These are phyloP conservation scores for Chaunax sp. DNA, from an alignment of 2,797 vertebrate species.

Conservation along the genomic window DNA sequence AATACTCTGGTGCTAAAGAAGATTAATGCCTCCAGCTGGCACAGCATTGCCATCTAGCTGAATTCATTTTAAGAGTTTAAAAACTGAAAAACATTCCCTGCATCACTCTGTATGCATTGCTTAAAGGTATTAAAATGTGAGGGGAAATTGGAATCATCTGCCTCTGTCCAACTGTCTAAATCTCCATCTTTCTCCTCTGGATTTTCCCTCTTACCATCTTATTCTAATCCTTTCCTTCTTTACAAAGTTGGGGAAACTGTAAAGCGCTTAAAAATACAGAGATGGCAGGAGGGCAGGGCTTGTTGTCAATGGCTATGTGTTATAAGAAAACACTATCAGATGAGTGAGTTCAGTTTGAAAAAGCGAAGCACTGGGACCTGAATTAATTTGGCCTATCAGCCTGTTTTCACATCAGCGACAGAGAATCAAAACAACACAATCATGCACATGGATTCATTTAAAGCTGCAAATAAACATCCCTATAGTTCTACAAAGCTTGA, in stretches of 20 bases:
- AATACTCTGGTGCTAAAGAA: slow-evolving; percentile 42
- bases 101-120: slow-evolving; percentile 23
- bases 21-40: slow-evolving; percentile 56
- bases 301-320: slow-evolving; percentile 12
- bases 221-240: slow-evolving; percentile 46
- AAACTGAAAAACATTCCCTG: slow-evolving; percentile 34
- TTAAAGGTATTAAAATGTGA: slow-evolving; percentile 35
- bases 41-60: slow-evolving; percentile 31
- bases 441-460: slow-evolving; percentile 34
- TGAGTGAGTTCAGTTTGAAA: slow-evolving; percentile 16
- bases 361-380: slow-evolving; percentile 8
- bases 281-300: slow-evolving; percentile 15
- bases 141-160: slow-evolving; percentile 9
- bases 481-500: slow-evolving; percentile 10
- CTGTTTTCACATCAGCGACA: slow-evolving; percentile 29
- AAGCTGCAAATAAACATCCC: slow-evolving; percentile 20
- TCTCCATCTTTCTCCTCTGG: slow-evolving; percentile 31
- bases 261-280: slow-evolving; percentile 43
- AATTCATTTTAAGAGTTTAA: slow-evolving; percentile 44
- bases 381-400: slow-evolving; percentile 36
- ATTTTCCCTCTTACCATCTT: slow-evolving; percentile 37
- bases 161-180: slow-evolving; percentile 25
- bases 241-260: slow-evolving; percentile 11
- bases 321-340: slow-evolving; percentile 4
- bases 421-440: slow-evolving; percentile 35